Conservation (phyloP, 2,797 vertebrate species). For the Platyrinchus mystaceus region DNA sequence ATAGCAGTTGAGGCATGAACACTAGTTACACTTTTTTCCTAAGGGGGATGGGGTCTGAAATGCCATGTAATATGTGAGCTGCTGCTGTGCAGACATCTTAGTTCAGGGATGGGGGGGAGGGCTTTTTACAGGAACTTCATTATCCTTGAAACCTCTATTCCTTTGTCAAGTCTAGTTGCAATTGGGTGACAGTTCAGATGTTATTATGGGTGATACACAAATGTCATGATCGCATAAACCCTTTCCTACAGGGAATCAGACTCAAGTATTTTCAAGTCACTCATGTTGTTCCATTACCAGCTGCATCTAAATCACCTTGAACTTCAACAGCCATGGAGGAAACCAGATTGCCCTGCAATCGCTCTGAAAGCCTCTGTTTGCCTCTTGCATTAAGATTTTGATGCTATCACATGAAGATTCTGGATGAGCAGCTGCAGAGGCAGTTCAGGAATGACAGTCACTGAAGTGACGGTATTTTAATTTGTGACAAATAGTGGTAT, state of each 20-base stretch:
- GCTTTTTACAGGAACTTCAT: neutral
- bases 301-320: conserved; percentile 49
- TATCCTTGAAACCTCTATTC: conserved; percentile 14
- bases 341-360: neutral
- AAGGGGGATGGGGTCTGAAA: neutral
- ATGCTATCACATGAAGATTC: neutral
- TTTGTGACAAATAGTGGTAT: neutral
- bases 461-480: neutral
- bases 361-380: conserved; percentile 1
- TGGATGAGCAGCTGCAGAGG: neutral
- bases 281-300: neutral
- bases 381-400: neutral
- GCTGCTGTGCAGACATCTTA: neutral
- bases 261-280: neutral
- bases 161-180: conserved; percentile 20
- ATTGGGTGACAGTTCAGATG: neutral
- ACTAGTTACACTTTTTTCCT: neutral
- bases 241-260: conserved; percentile 24
- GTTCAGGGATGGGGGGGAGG: neutral
- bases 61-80: neutral
- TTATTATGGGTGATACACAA: conserved; percentile 8
- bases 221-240: neutral
- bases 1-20: neutral
- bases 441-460: neutral
- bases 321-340: neutral